Evolutionary conservation across 2,797 vertebrate genomes (phyloP).

Genomic region (Epinephelus coioides): DNA sequence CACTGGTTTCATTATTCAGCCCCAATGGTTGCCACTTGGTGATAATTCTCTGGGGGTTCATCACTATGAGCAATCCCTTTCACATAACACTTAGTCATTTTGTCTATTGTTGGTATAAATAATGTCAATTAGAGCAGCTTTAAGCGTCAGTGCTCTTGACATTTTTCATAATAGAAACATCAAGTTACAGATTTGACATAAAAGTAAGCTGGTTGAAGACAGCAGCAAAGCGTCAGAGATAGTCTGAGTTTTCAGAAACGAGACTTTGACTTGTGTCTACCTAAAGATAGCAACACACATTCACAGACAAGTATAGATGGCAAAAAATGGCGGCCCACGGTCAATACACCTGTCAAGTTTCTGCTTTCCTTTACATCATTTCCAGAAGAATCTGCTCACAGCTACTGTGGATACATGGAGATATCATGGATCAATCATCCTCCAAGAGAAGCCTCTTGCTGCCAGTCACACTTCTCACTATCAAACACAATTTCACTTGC

Average conservation of each 20-base stretch:
- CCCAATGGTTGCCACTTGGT: too few species aligned
- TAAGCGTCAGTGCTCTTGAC: neutral
- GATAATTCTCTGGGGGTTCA: neutral
- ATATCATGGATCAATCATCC: neutral
- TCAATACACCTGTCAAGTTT: neutral
- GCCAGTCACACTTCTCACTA: constrained; percentile 3
- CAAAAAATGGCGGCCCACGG: neutral
- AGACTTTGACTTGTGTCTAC: too few species aligned
- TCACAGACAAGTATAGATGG: neutral
- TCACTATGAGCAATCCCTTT: neutral
- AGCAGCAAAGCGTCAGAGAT: too few species aligned
- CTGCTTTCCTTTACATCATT: neutral
- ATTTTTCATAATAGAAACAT: neutral
- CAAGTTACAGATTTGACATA: neutral
- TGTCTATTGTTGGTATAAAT: too few species aligned
- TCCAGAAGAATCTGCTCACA: neutral
- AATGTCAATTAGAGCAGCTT: neutral
- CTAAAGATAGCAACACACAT: too few species aligned
- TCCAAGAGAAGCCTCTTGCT: neutral
- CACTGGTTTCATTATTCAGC: too few species aligned
- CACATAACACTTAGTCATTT: neutral
- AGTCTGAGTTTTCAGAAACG: too few species aligned
- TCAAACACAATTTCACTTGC: neutral
- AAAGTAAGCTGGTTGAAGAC: neutral
- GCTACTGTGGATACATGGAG: neutral